A percentile compares a stretch with the other conserved stretches of the same genome.
Evolutionary conservation across 2,797 vertebrate genomes (phyloP).

Genomic region (Enteromius thamalakanensis): DNA sequence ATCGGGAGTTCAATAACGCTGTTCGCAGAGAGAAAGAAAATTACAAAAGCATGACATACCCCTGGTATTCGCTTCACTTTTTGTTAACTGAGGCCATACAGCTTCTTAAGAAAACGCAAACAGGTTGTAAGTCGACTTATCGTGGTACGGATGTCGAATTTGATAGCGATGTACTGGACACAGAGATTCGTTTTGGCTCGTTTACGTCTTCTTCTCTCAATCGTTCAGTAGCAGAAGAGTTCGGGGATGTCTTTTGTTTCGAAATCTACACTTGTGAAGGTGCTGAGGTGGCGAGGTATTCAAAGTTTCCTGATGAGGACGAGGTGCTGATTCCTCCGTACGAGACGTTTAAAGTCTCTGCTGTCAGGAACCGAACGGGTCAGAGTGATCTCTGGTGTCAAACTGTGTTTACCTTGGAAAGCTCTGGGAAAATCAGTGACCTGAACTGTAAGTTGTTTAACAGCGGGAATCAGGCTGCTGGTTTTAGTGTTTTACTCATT

Average conservation of each 20-base stretch:
- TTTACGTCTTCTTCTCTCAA: background rate
- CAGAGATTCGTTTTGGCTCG: background rate
- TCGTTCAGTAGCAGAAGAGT: background rate
- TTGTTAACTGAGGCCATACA: background rate
- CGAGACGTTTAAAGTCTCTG: background rate
- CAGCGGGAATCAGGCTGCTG: background rate
- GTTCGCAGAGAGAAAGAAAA: background rate
- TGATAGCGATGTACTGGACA: background rate
- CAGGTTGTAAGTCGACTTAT: background rate
- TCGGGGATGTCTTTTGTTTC: background rate
- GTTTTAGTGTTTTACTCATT: background rate
- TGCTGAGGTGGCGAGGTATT: background rate
- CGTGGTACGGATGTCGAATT: background rate
- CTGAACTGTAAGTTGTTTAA: background rate
- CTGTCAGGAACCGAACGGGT: background rate
- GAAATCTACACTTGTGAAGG: conserved; percentile 9
- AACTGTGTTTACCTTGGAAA: background rate
- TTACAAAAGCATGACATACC: background rate
- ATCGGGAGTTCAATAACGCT: background rate
- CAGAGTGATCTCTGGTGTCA: background rate
- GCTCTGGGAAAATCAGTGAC: background rate
- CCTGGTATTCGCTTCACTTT: conserved; percentile 2
- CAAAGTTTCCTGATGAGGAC: background rate
- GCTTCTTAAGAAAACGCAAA: background rate
- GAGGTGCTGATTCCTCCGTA: conserved; percentile 16